Evolutionary conservation across 2,888 invertebrate species (phyloP).

Genomic region (Arctia plantaginis): DNA sequence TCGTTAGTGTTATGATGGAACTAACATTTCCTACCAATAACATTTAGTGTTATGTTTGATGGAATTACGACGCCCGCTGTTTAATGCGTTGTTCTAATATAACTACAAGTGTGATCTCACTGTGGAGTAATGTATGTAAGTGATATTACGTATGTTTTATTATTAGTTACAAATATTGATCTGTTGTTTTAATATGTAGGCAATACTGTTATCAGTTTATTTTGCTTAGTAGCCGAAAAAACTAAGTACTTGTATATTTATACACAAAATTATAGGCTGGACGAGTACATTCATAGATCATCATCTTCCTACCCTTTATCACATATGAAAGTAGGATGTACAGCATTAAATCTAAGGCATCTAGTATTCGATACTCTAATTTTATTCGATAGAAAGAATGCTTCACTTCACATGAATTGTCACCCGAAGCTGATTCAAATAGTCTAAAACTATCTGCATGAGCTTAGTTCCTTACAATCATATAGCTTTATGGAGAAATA

Average conservation of each 20-base stretch:
- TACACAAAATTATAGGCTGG: not conserved
- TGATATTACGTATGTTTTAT: slow-evolving; percentile 50
- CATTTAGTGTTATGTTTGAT: slow-evolving; percentile 62
- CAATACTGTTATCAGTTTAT: slow-evolving; percentile 6
- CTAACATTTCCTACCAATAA: slow-evolving; percentile 64
- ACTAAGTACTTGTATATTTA: not conserved
- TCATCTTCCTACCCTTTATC: not conserved
- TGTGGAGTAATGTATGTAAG: slow-evolving; percentile 53
- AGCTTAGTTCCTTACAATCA: not conserved
- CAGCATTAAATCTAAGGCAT: not conserved
- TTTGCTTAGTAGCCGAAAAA: slow-evolving; percentile 7
- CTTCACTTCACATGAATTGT: not conserved
- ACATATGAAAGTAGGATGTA: not conserved
- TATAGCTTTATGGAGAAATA: not conserved
- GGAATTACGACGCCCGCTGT: slow-evolving; percentile 71
- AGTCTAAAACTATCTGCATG: not conserved
- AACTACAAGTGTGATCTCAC: slow-evolving; percentile 71
- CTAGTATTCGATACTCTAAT: not conserved
- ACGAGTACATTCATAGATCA: no score
- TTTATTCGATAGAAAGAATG: no score
- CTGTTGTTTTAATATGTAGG: slow-evolving; percentile 35
- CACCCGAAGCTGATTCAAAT: no score
- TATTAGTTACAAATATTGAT: slow-evolving; percentile 37
- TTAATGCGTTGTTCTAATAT: slow-evolving; percentile 69
- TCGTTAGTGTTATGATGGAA: slow-evolving; percentile 58